Percentiles rank a stretch among this genome's conserved stretches.
Conservation (phyloP, 2,888 invertebrate species). For the Euzophera pinguis region DNA sequence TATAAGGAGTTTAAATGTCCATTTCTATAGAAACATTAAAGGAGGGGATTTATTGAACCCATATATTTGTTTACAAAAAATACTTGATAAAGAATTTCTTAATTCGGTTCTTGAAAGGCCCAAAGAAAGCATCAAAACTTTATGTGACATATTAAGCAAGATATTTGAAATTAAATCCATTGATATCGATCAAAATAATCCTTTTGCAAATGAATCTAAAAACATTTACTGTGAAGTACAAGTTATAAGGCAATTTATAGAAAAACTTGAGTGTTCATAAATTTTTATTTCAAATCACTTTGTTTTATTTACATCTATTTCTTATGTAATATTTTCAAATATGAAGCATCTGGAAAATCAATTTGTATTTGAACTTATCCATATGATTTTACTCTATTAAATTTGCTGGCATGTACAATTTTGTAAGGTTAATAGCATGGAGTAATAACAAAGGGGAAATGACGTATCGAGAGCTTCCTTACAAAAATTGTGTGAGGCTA, state of each 20-base stretch:
- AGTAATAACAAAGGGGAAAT: no score
- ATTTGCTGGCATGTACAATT: no score
- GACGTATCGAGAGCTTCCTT: no score
- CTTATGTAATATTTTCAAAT: neutral
- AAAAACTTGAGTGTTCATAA: constrained; percentile 29
- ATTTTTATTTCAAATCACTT: constrained; percentile 11
- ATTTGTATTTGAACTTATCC: no score
- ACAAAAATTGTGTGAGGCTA: no score
- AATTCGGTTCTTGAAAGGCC: constrained; percentile 31
- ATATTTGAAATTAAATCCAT: constrained; percentile 29
- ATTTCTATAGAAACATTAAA: constrained; percentile 46
- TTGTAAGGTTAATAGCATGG: no score
- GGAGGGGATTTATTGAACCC: constrained; percentile 37
- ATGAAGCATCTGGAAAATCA: no score
- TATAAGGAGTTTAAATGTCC: constrained; percentile 60
- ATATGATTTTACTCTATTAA: no score
- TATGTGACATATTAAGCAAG: constrained; percentile 38
- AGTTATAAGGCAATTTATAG: constrained; percentile 42
- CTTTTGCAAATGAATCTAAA: constrained; percentile 72
- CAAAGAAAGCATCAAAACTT: constrained; percentile 26
- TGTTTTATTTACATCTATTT: constrained; percentile 5
- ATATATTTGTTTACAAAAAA: constrained; percentile 48
- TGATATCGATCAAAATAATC: constrained; percentile 58
- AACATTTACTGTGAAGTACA: constrained; percentile 72
- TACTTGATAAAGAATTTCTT: constrained; percentile 47